Evolutionary conservation across 2,797 vertebrate genomes (phyloP).

Genomic region (Betta splendens): DNA sequence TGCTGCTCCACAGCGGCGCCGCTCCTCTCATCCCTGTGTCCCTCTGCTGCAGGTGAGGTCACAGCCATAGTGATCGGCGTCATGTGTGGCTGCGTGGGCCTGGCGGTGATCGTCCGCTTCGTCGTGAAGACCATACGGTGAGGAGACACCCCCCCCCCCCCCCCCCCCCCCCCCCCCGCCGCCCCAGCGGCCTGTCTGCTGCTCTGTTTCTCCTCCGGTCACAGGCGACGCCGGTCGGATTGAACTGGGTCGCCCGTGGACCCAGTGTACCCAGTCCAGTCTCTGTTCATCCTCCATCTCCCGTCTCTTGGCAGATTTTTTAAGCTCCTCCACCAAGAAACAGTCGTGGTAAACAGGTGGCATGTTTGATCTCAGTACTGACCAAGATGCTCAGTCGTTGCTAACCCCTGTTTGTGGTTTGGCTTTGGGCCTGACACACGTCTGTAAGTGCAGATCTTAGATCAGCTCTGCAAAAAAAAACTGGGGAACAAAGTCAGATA

Average conservation of each 20-base stretch:
- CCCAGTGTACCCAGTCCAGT: not conserved
- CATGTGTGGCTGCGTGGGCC: constrained; percentile 81
- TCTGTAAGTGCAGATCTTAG: constrained; percentile 38
- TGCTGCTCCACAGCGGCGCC: not conserved
- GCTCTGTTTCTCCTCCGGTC: not conserved
- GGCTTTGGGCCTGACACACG: constrained; percentile 12
- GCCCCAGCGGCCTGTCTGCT: constrained; percentile 7
- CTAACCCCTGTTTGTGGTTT: constrained; percentile 29
- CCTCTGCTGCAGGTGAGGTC: constrained; percentile 75
- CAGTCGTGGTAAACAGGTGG: constrained; percentile 79
- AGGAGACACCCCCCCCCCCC: too few relatives aligned
- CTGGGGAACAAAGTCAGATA: not conserved
- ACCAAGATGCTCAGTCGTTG: constrained; percentile 37
- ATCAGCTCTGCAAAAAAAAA: not conserved
- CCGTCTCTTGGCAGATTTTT: constrained; percentile 78
- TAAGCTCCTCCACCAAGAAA: constrained; percentile 70
- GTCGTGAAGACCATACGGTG: constrained; percentile 82
- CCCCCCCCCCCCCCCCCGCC: too few relatives aligned
- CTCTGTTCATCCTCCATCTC: constrained; percentile 45
- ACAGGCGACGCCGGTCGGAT: constrained; percentile 5
- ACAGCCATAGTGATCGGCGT: constrained; percentile 80
- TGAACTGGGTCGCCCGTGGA: constrained; percentile 2
- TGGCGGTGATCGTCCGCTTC: constrained; percentile 79
- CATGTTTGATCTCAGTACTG: constrained; percentile 58
- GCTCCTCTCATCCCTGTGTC: not conserved